These are phyloP conservation scores for Xenopus borealis DNA, from an alignment of 2,113 vertebrate genomes.

Conservation along the genomic window DNA sequence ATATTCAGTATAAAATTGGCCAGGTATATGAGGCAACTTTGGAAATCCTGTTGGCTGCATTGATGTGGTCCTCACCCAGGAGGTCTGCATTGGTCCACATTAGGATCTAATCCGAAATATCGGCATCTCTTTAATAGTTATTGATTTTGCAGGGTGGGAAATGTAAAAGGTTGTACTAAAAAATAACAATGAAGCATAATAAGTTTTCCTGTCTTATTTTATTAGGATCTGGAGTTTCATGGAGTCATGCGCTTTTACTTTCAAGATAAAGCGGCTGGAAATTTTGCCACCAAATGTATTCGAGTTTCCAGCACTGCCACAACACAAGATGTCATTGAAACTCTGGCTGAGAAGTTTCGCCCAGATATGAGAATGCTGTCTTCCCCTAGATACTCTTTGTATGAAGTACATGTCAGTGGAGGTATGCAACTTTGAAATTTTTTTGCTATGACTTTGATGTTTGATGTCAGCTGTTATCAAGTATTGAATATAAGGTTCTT, in stretches of 20 bases:
- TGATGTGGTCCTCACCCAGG: too few relatives aligned
- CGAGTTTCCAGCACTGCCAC: slow-evolving; percentile 96
- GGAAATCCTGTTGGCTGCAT: too few relatives aligned
- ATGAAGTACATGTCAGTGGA: slow-evolving; percentile 96
- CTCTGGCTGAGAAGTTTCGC: slow-evolving; percentile 94
- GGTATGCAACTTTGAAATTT: slow-evolving; percentile 72
- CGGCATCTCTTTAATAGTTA: too few relatives aligned
- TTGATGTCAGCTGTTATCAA: too few relatives aligned
- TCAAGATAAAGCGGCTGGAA: slow-evolving; percentile 96
- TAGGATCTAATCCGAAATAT: too few relatives aligned
- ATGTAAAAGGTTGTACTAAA: too few relatives aligned
- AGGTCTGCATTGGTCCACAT: too few relatives aligned
- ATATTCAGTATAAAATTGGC: too few relatives aligned
- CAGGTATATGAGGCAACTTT: too few relatives aligned
- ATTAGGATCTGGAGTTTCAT: slow-evolving; percentile 94
- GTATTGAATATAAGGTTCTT: too few relatives aligned
- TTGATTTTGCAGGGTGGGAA: too few relatives aligned
- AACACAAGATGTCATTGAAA: slow-evolving; percentile 97
- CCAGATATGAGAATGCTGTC: slow-evolving; percentile 98
- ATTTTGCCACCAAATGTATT: slow-evolving; percentile 98
- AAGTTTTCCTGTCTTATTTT: not conserved
- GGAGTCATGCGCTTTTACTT: slow-evolving; percentile 99
- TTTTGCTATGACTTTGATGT: not conserved
- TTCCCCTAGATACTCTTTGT: slow-evolving; percentile 92
- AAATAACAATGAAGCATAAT: too few relatives aligned